These are phyloP conservation scores for Falco cherrug DNA, from an alignment of 2,797 vertebrate genomes.

Conservation along the genomic window DNA sequence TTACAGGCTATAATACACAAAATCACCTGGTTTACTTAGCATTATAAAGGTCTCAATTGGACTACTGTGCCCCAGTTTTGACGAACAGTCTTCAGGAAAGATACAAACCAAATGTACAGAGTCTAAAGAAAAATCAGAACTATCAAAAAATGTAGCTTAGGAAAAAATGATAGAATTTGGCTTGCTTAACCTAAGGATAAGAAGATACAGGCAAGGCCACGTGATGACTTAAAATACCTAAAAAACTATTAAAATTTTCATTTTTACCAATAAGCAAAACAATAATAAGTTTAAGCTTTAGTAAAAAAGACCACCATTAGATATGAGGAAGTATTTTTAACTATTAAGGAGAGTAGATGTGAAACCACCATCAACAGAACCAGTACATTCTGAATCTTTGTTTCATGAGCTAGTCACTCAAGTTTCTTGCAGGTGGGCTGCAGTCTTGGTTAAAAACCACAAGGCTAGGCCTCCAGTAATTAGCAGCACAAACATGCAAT, in stretches of 20 bases:
- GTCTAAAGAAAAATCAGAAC: neutral
- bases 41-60: neutral
- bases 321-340: neutral
- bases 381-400: neutral
- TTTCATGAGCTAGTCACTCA: neutral
- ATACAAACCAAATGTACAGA: neutral
- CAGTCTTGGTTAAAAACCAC: neutral
- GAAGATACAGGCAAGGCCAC: neutral
- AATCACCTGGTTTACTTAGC: neutral
- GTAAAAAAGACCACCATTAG: neutral
- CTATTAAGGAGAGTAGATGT: neutral
- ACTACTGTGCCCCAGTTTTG: neutral
- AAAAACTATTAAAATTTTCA: neutral
- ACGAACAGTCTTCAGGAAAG: neutral
- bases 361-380: neutral
- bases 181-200: neutral
- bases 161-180: neutral
- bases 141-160: neutral
- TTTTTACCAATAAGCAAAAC: neutral
- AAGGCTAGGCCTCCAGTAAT: neutral
- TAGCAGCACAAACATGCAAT: neutral
- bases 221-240: neutral
- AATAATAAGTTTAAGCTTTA: neutral
- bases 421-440: neutral
- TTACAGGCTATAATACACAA: neutral